Conservation (phyloP, 2,797 vertebrate genomes). For the Gambusia yucatana region DNA sequence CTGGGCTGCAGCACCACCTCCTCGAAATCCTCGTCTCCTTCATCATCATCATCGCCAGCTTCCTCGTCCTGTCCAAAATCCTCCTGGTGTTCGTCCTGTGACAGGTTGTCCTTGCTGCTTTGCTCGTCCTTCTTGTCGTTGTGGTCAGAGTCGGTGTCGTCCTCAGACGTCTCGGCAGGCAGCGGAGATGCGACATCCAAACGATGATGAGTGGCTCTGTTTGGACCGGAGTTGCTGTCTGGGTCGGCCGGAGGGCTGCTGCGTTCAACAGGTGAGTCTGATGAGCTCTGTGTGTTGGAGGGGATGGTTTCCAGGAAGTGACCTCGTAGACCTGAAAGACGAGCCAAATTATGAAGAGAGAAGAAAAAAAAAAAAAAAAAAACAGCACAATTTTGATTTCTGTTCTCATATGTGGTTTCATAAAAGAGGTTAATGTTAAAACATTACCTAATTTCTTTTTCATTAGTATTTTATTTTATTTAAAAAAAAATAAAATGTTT, state of each 20-base stretch:
- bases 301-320: constrained; percentile 44
- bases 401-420: not conserved
- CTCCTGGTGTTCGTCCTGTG: constrained; percentile 37
- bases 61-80: constrained; percentile 25
- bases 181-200: constrained; percentile 32
- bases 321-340: constrained; percentile 63
- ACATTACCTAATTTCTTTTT: not conserved
- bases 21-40: constrained; percentile 87
- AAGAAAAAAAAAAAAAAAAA: not conserved
- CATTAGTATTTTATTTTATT: not conserved
- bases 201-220: constrained; percentile 26
- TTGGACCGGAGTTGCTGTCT: constrained; percentile 33
- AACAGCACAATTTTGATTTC: not conserved
- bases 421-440: not conserved
- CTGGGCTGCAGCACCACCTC: constrained; percentile 88
- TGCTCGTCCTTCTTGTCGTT: constrained; percentile 31
- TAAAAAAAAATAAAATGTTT: too few species aligned
- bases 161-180: constrained; percentile 26
- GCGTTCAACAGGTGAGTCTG: constrained; percentile 28
- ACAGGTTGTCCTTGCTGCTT: not conserved
- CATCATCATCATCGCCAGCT: constrained; percentile 29
- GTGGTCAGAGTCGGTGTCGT: constrained; percentile 33
- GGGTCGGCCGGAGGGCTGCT: constrained; percentile 19
- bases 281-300: constrained; percentile 26
- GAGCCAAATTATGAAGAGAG: not conserved